These are phyloP conservation scores for Parazoanthus darwini DNA, from an alignment of 92 coral and sea anemone genomes.

Conservation along the genomic window DNA sequence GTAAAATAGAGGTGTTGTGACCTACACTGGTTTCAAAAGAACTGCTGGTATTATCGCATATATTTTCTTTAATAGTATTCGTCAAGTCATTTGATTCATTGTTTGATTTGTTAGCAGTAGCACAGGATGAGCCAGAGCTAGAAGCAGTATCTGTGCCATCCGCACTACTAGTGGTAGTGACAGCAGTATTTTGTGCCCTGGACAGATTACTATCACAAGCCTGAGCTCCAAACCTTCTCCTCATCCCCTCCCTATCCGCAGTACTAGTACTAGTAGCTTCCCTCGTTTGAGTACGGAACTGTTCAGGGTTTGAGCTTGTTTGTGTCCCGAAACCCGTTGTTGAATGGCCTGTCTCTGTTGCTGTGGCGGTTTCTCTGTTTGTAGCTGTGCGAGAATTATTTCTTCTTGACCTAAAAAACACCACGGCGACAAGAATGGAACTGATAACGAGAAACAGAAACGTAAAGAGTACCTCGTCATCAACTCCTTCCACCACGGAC, in stretches of 20 bases:
- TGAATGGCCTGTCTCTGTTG: constrained; percentile 17
- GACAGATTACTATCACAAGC: neutral
- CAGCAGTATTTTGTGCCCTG: neutral
- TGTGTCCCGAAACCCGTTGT: neutral
- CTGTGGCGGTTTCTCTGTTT: neutral
- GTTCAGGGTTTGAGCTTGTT: neutral
- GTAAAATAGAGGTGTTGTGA: neutral
- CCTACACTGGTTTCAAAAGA: neutral
- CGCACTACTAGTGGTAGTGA: neutral
- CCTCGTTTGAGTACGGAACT: neutral
- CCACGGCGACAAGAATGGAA: constrained; percentile 41
- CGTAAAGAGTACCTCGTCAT: constrained; percentile 80
- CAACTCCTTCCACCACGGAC: constrained; percentile 85
- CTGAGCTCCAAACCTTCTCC: constrained; percentile 7
- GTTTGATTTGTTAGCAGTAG: neutral
- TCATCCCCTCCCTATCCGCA: neutral
- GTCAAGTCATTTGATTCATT: neutral
- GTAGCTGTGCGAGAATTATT: constrained; percentile 6
- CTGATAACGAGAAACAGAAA: constrained; percentile 56
- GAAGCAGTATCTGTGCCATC: neutral
- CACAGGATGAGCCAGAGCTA: neutral
- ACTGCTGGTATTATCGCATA: neutral
- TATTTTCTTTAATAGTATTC: neutral
- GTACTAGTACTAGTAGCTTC: too few species aligned
- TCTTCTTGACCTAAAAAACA: constrained; percentile 49